Conservation (phyloP, 2,888 invertebrate genomes). For the Brachyptera putata region DNA sequence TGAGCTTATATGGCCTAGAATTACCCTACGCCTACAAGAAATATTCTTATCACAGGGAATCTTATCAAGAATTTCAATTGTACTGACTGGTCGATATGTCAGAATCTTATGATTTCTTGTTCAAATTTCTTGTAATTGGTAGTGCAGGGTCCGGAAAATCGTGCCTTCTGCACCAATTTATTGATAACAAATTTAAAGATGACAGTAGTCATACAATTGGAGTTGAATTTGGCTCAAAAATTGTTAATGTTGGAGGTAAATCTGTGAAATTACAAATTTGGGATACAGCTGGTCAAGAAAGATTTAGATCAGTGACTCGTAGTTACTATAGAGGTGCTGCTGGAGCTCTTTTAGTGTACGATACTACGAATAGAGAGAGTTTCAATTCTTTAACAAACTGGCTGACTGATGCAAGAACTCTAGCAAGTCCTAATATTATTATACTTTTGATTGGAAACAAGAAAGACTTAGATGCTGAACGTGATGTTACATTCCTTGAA, state of each 20-base stretch:
- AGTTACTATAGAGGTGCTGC: slow-evolving; percentile 67
- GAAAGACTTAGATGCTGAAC: slow-evolving; percentile 72
- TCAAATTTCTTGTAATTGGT: slow-evolving; percentile 81
- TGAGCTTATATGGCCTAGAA: too few relatives aligned
- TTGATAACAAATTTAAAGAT: slow-evolving; percentile 80
- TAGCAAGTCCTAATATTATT: slow-evolving; percentile 77
- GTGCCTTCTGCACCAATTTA: slow-evolving; percentile 77
- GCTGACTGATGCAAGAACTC: slow-evolving; percentile 71
- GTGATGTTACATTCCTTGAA: slow-evolving; percentile 78
- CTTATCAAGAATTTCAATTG: not conserved
- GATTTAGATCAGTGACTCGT: slow-evolving; percentile 60
- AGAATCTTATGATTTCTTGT: slow-evolving; percentile 60
- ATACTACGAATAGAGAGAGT: slow-evolving; percentile 48
- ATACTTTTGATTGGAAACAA: slow-evolving; percentile 79
- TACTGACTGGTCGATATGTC: not conserved
- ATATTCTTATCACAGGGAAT: not conserved
- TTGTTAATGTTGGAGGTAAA: slow-evolving; percentile 76
- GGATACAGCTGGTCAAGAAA: slow-evolving; percentile 58
- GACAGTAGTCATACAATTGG: slow-evolving; percentile 82
- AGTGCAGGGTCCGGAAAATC: slow-evolving; percentile 82
- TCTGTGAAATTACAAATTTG: slow-evolving; percentile 78
- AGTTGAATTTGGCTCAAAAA: slow-evolving; percentile 83
- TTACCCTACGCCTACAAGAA: too few relatives aligned
- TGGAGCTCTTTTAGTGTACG: slow-evolving; percentile 50
- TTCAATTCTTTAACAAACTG: slow-evolving; percentile 52